Conservation (phyloP, 2,888 invertebrate species). For the Tachystola acroxantha region DNA sequence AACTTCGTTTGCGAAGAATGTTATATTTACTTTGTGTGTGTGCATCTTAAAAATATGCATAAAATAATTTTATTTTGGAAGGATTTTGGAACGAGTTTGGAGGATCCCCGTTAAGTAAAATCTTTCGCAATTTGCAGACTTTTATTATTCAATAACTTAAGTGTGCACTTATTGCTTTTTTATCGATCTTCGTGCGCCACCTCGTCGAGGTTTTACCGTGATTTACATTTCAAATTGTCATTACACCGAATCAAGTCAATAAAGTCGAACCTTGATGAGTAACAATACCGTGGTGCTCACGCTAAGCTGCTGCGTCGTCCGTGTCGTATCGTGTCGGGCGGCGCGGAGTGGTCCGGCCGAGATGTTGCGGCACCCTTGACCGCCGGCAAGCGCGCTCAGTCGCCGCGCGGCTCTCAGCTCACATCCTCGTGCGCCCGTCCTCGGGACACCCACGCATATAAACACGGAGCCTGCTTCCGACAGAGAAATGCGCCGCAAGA, state of each 20-base stretch:
- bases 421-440: constrained; percentile 50
- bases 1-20: no score
- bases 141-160: not conserved
- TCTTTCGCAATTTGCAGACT: not conserved
- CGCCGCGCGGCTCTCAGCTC: constrained; percentile 53
- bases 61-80: no score
- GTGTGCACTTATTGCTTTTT: not conserved
- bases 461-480: constrained; percentile 27
- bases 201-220: not conserved
- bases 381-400: constrained; percentile 43
- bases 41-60: no score
- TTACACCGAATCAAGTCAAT: constrained; percentile 6
- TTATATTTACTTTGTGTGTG: no score
- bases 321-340: not conserved
- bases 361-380: constrained; percentile 9
- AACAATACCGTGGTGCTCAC: constrained; percentile 9
- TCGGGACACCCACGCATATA: constrained; percentile 30
- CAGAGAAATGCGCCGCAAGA: constrained; percentile 45
- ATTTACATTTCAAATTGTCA: constrained; percentile 4
- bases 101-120: no score
- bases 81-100: no score
- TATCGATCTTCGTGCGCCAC: not conserved
- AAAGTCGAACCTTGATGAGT: constrained; percentile 8
- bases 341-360: not conserved
- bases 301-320: not conserved